Conservation (phyloP, 2,797 vertebrate species). For the Orestias chungarensis region DNA sequence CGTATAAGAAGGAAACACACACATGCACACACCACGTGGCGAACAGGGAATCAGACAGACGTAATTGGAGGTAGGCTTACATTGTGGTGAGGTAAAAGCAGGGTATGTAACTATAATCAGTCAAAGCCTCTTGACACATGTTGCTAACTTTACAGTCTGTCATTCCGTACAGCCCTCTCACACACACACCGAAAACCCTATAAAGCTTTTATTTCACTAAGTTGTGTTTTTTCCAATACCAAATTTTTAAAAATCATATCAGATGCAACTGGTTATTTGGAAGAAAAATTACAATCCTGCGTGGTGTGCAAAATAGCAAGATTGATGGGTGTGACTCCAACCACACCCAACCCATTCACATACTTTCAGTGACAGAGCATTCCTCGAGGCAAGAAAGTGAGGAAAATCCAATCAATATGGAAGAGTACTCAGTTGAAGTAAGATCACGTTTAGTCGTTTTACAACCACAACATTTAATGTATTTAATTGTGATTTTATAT, state of each 20-base stretch:
- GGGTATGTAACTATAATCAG: slow-evolving; percentile 62
- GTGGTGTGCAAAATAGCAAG: slow-evolving; percentile 40
- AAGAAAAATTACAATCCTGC: slow-evolving; percentile 16
- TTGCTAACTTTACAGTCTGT: slow-evolving; percentile 47
- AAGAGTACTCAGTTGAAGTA: not conserved
- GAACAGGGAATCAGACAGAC: slow-evolving; percentile 53
- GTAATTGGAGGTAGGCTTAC: slow-evolving; percentile 64
- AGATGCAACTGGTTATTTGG: slow-evolving; percentile 7
- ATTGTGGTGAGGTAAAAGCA: slow-evolving; percentile 60
- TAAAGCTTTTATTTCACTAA: slow-evolving; percentile 1
- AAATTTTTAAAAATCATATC: slow-evolving; percentile 2
- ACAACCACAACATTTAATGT: not conserved
- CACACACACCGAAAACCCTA: not conserved
- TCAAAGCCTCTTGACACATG: slow-evolving; percentile 51
- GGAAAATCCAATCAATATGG: slow-evolving; percentile 30
- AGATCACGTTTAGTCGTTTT: not conserved
- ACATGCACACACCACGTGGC: slow-evolving; percentile 51
- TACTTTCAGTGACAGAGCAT: slow-evolving; percentile 26
- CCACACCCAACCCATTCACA: slow-evolving; percentile 41
- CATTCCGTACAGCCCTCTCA: slow-evolving; percentile 25
- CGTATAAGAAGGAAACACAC: slow-evolving; percentile 25
- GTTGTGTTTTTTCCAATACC: slow-evolving; percentile 4
- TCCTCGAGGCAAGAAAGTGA: slow-evolving; percentile 27
- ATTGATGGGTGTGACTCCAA: slow-evolving; percentile 48
- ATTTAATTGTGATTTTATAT: not conserved